phyloP scores from a whole-genome alignment of 2,888 invertebrate genomes.

The Tuberolachnus salignus region DNA sequence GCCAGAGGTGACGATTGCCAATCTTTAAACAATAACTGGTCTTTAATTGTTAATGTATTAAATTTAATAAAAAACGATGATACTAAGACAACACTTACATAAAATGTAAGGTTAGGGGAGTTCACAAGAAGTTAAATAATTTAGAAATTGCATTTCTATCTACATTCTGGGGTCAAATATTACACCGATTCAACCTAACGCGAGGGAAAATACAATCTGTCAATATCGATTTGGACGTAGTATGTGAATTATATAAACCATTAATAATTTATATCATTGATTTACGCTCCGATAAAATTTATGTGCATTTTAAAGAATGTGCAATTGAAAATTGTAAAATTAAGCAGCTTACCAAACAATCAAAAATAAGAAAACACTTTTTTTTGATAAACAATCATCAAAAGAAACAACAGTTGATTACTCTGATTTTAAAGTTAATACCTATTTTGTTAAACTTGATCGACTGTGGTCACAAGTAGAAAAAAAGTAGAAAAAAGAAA shows the following conservation, averaged over 20 bases:
- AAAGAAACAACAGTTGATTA: conserved; percentile 5
- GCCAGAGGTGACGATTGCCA: neutral
- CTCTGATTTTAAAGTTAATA: neutral
- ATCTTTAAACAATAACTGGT: neutral
- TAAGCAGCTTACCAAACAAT: neutral
- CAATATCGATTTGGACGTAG: no score
- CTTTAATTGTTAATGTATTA: neutral
- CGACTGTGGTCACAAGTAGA: neutral
- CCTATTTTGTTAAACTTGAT: neutral
- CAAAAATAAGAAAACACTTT: conserved; percentile 6
- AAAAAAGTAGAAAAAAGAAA: no score
- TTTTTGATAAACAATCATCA: conserved; percentile 1
- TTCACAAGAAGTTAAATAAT: conserved; percentile 3
- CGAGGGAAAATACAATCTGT: neutral
- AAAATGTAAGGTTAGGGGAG: neutral
- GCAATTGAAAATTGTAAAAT: no score
- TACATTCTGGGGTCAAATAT: conserved; percentile 8
- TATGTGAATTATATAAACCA: no score
- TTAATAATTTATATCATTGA: no score
- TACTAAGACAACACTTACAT: neutral
- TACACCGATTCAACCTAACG: neutral
- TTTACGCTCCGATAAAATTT: no score
- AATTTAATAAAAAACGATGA: neutral
- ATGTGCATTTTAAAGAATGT: no score
- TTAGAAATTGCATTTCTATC: neutral